phyloP scores from a whole-genome alignment of 2,113 vertebrate species.

The Neotoma lepida region DNA sequence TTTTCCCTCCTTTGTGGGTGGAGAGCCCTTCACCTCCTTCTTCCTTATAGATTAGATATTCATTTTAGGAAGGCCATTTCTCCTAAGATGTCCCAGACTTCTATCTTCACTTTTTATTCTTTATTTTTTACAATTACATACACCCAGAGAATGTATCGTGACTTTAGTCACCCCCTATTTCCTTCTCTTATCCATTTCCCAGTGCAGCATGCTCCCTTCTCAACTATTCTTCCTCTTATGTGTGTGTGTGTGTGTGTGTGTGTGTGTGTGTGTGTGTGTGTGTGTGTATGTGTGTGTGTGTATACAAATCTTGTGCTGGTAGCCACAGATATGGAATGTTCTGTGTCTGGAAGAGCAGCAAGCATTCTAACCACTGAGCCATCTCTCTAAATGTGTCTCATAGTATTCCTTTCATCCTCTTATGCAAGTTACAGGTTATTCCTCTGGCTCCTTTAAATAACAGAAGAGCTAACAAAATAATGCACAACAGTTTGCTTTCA shows the following conservation, averaged over 20 bases:
- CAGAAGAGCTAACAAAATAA: neutral
- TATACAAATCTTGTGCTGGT: neutral
- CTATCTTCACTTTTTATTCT: neutral
- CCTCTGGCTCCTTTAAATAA: conserved; percentile 1
- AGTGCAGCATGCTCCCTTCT: neutral
- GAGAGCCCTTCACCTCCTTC: neutral
- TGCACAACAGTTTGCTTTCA: neutral
- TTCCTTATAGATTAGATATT: conserved; percentile 16
- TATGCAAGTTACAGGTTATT: neutral
- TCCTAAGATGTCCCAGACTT: neutral
- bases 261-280: neutral
- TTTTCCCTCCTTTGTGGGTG: neutral
- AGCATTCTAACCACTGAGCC: too few species aligned
- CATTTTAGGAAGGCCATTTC: conserved; percentile 35
- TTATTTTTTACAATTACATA: neutral
- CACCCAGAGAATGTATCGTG: neutral
- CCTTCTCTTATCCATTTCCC: neutral
- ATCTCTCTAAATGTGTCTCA: neutral
- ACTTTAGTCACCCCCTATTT: neutral
- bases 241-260: neutral
- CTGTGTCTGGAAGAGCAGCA: too few species aligned
- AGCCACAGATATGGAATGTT: neutral
- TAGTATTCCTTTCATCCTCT: neutral
- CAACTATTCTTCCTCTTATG: neutral
- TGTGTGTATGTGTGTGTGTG: neutral